Evolutionary conservation across 2,797 vertebrate species (phyloP).

Genomic region (Melopsittacus undulatus): DNA sequence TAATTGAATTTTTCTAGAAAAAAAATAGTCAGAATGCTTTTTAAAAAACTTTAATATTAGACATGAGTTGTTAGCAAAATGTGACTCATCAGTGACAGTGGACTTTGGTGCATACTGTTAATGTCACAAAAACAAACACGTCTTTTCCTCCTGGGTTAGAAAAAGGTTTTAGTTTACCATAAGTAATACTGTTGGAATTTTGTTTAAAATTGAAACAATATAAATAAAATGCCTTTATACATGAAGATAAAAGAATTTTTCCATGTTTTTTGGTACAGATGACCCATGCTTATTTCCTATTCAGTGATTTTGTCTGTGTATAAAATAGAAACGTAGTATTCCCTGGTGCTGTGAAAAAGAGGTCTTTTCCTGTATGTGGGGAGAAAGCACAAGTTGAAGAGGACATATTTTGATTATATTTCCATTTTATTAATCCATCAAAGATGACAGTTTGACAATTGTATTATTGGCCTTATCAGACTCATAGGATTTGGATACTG

Average conservation of each 20-base stretch:
- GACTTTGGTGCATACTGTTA: constrained; percentile 35
- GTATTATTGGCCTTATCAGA: not conserved
- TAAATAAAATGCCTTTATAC: constrained; percentile 59
- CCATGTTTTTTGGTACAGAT: not conserved
- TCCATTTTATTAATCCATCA: not conserved
- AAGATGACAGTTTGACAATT: fast-evolving
- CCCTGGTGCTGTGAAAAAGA: not conserved
- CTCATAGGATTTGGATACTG: not conserved
- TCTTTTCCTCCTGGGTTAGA: constrained; percentile 42
- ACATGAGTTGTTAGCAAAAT: constrained; percentile 11
- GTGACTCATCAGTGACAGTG: constrained; percentile 68
- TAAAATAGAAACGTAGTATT: not conserved
- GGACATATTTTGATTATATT: not conserved
- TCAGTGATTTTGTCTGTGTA: not conserved
- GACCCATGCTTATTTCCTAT: not conserved
- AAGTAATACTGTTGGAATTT: constrained; percentile 64
- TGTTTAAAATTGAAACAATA: constrained; percentile 70
- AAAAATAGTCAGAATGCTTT: constrained; percentile 30
- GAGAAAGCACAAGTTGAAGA: not conserved
- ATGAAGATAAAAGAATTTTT: constrained; percentile 51
- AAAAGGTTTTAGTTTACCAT: constrained; percentile 62
- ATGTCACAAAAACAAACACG: constrained; percentile 63
- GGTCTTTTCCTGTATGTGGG: fast-evolving
- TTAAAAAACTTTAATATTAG: constrained; percentile 25
- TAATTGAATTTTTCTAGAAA: constrained; percentile 30